phyloP scores from a whole-genome alignment of 2,113 vertebrate species.

The Globicephala melas region DNA sequence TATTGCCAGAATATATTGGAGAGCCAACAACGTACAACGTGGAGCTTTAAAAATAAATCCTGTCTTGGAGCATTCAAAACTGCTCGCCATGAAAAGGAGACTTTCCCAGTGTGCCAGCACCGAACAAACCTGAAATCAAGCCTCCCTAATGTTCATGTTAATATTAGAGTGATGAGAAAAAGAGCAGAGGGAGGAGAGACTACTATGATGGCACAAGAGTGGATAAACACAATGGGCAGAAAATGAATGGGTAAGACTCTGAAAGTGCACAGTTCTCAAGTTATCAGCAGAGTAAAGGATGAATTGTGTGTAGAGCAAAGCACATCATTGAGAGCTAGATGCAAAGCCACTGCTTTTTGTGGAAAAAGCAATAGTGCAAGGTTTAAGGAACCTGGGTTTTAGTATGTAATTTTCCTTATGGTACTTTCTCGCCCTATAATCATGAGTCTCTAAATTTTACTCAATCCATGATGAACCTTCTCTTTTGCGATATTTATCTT shows the following conservation, averaged over 20 bases:
- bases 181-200: not conserved
- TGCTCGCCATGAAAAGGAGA: constrained; percentile 58
- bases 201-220: not conserved
- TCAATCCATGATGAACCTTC: not conserved
- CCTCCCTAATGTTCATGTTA: not conserved
- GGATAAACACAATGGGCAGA: not conserved
- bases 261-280: not conserved
- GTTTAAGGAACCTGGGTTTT: not conserved
- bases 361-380: not conserved
- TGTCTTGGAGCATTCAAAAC: constrained; percentile 55
- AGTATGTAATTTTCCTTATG: constrained; percentile 47
- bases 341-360: constrained; percentile 6
- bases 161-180: constrained; percentile 42
- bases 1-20: constrained; percentile 73
- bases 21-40: constrained; percentile 69
- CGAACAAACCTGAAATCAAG: constrained; percentile 46
- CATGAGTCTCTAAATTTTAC: constrained; percentile 31
- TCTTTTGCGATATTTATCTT: constrained; percentile 52
- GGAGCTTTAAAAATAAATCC: constrained; percentile 75
- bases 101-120: constrained; percentile 32
- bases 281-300: not conserved
- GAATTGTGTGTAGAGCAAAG: not conserved
- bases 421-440: constrained; percentile 19
- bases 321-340: not conserved
- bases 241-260: not conserved